Percentiles rank a stretch among this genome's conserved stretches.
Conservation (phyloP, 2,888 invertebrate species). For the Pseudeuparius sepicola region DNA sequence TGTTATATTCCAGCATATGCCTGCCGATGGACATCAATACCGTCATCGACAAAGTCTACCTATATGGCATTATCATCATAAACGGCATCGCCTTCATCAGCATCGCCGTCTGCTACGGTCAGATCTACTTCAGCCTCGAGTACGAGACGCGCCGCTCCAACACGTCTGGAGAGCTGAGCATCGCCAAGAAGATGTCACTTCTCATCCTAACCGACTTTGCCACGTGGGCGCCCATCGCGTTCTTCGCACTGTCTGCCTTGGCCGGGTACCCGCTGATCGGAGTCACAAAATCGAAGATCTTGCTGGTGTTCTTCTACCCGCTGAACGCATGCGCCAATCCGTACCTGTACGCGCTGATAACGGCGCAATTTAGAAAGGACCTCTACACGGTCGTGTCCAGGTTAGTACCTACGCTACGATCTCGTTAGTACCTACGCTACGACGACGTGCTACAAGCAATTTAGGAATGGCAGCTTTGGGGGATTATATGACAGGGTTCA, state of each 20-base stretch:
- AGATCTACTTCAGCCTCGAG: slow-evolving; percentile 72
- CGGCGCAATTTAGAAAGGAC: slow-evolving; percentile 76
- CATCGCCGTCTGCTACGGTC: slow-evolving; percentile 75
- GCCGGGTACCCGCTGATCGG: slow-evolving; percentile 76
- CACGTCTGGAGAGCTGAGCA: slow-evolving; percentile 53
- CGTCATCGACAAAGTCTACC: slow-evolving; percentile 59
- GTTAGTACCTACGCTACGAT: slow-evolving; percentile 42
- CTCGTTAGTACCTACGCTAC: too few species aligned
- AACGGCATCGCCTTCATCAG: slow-evolving; percentile 74
- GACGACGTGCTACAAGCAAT: too few species aligned
- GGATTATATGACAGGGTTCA: too few species aligned
- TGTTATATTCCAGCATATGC: slow-evolving; percentile 56
- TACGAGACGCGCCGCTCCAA: slow-evolving; percentile 51
- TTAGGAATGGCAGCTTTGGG: too few species aligned
- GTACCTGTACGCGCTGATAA: slow-evolving; percentile 83
- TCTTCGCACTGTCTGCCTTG: slow-evolving; percentile 78
- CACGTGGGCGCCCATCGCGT: slow-evolving; percentile 82
- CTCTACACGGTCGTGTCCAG: slow-evolving; percentile 56
- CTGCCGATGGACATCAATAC: slow-evolving; percentile 74
- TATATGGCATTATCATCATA: slow-evolving; percentile 61
- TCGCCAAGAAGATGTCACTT: slow-evolving; percentile 86
- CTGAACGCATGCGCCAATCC: slow-evolving; percentile 89
- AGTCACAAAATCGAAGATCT: slow-evolving; percentile 68
- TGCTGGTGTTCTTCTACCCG: slow-evolving; percentile 84
- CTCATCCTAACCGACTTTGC: slow-evolving; percentile 75